Conservation (phyloP, 1,140 invertebrate genomes). For the Drosophila parabipectinata region DNA sequence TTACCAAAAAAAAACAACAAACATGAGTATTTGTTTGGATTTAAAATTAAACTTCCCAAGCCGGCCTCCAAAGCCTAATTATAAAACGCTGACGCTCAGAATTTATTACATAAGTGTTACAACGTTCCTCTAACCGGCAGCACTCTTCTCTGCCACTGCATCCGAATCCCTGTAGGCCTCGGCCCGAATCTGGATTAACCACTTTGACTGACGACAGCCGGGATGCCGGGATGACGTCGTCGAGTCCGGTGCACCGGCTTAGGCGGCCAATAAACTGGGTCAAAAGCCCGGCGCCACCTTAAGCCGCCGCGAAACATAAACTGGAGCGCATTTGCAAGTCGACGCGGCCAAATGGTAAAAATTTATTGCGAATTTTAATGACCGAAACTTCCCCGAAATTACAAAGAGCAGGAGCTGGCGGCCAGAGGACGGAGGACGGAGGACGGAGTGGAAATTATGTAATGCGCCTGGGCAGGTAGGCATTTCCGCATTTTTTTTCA, state of each 20-base stretch:
- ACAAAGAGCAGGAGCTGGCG: constrained; percentile 31
- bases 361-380: constrained; percentile 67
- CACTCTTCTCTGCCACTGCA: constrained; percentile 22
- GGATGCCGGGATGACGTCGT: constrained; percentile 25
- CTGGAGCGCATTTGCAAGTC: constrained; percentile 78
- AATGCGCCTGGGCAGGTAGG: constrained; percentile 54
- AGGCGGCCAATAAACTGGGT: constrained; percentile 62
- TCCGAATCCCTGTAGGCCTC: neutral
- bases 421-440: too few relatives aligned
- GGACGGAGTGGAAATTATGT: constrained; percentile 66
- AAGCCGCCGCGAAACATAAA: constrained; percentile 37
- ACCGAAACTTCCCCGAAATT: constrained; percentile 73
- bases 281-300: constrained; percentile 28
- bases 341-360: constrained; percentile 63
- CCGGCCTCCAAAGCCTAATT: constrained; percentile 27
- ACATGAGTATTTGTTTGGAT: constrained; percentile 24
- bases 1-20: constrained; percentile 1
- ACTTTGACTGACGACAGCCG: constrained; percentile 56
- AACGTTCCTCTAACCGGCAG: constrained; percentile 45
- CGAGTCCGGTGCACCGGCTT: constrained; percentile 10
- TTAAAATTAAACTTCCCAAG: constrained; percentile 25
- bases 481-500: constrained; percentile 73
- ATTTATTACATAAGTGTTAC: constrained; percentile 49
- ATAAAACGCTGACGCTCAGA: constrained; percentile 41
- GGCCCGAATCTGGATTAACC: constrained; percentile 46